Percentiles rank a stretch among this genome's conserved stretches.
phyloP scores from a whole-genome alignment of 2,797 vertebrate genomes.

The Peromyscus melanophrys region DNA sequence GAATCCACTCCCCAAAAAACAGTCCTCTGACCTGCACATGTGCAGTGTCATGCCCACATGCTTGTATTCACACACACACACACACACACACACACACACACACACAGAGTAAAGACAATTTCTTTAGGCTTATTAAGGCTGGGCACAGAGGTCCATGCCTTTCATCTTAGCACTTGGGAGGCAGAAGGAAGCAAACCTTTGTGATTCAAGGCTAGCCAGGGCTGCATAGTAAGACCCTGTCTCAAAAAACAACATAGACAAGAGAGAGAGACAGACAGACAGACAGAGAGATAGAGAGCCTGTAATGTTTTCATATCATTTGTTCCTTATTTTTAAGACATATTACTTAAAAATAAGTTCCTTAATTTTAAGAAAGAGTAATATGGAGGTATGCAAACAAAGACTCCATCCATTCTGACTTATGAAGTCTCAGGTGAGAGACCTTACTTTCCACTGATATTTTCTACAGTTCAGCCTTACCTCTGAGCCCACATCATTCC shows the following conservation, averaged over 20 bases:
- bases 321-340: constrained; percentile 46
- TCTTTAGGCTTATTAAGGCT: background rate
- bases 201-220: background rate
- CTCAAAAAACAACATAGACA: background rate
- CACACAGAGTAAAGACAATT: background rate
- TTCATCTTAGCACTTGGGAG: background rate
- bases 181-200: background rate
- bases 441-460: background rate
- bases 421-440: background rate
- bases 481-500: background rate
- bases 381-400: background rate
- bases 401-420: background rate
- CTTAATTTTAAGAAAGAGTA: background rate
- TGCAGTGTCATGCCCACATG: background rate
- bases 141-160: background rate
- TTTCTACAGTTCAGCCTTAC: background rate
- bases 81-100: background rate
- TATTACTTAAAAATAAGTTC: too few species aligned
- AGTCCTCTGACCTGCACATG: background rate
- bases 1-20: too few species aligned
- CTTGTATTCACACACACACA: background rate
- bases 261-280: background rate
- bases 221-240: background rate
- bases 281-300: background rate
- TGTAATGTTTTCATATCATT: background rate